phyloP scores from a whole-genome alignment of 2,113 vertebrate species.

The Gymnogyps californianus region DNA sequence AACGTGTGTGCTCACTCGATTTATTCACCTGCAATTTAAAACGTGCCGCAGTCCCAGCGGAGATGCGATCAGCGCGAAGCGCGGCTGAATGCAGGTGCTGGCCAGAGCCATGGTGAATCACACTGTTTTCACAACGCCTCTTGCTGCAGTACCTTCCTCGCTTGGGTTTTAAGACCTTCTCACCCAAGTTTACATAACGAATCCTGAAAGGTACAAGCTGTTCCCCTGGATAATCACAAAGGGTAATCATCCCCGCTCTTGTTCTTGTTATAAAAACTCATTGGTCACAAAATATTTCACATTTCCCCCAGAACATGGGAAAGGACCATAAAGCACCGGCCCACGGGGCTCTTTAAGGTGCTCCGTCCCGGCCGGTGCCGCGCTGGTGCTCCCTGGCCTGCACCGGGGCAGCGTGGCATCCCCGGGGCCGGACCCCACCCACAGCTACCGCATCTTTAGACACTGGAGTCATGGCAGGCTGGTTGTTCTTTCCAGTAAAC shows the following conservation, averaged over 20 bases:
- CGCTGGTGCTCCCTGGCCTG: background rate
- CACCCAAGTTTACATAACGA: conserved; percentile 21
- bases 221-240: background rate
- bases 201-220: conserved; percentile 9
- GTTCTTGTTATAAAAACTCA: background rate
- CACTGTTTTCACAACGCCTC: background rate
- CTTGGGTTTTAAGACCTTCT: conserved; percentile 37
- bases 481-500: background rate
- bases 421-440: background rate
- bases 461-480: background rate
- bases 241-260: background rate
- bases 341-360: background rate
- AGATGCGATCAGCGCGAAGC: accelerated
- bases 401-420: accelerated
- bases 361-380: accelerated
- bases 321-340: background rate
- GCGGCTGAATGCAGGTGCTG: background rate
- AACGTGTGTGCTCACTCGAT: accelerated
- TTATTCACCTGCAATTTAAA: background rate
- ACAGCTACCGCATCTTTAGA: background rate
- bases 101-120: background rate
- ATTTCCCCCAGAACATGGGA: background rate
- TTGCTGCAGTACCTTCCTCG: background rate
- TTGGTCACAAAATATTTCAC: conserved; percentile 6
- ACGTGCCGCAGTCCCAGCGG: accelerated